Percentiles rank a stretch among this genome's conserved stretches.
phyloP scores from a whole-genome alignment of 2,113 vertebrate genomes.

The Ochotona curzoniae region DNA sequence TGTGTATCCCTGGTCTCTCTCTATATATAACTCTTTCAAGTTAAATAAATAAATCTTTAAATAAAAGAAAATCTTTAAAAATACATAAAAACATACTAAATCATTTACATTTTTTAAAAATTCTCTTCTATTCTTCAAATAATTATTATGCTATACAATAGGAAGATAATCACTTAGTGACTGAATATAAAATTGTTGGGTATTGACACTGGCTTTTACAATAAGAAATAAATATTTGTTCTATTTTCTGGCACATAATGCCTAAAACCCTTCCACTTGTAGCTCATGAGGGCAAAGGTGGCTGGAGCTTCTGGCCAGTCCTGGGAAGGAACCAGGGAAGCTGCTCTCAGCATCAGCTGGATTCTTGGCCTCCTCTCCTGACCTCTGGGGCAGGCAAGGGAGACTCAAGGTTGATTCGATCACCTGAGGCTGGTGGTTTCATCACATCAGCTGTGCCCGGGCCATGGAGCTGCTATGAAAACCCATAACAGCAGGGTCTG shows the following conservation, averaged over 20 bases:
- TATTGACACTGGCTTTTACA: neutral
- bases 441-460: neutral
- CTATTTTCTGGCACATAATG: neutral
- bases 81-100: too few relatives aligned
- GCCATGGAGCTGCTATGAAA: neutral
- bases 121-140: neutral
- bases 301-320: neutral
- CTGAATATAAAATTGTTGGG: neutral
- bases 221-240: neutral
- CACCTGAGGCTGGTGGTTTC: neutral
- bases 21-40: too few relatives aligned
- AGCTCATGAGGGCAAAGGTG: neutral
- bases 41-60: too few relatives aligned
- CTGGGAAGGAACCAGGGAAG: neutral
- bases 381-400: too few relatives aligned
- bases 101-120: too few relatives aligned
- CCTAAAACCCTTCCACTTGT: neutral
- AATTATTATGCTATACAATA: neutral
- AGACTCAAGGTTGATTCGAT: neutral
- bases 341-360: neutral
- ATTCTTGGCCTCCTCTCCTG: too few relatives aligned
- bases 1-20: too few relatives aligned
- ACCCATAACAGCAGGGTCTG: neutral
- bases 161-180: neutral
- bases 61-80: too few relatives aligned